phyloP scores from a whole-genome alignment of 2,113 vertebrate species.

The Entomyzon cyanotis region DNA sequence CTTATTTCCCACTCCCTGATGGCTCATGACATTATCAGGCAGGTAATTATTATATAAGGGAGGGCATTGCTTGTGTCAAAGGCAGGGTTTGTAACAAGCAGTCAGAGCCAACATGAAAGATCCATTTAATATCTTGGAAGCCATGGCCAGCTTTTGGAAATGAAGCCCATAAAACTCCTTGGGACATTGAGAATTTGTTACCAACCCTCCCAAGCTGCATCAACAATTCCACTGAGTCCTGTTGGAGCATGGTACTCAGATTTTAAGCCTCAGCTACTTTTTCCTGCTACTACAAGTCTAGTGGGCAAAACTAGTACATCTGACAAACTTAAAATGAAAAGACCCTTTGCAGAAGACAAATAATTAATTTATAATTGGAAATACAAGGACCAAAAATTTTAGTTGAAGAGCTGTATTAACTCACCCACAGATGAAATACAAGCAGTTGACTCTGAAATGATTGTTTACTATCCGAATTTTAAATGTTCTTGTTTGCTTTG shows the following conservation, averaged over 20 bases:
- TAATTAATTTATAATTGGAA: neutral
- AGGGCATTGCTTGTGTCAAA: neutral
- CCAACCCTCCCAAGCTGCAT: neutral
- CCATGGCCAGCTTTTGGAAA: neutral
- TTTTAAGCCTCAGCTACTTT: neutral
- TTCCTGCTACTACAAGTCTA: neutral
- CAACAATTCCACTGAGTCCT: neutral
- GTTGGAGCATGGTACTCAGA: neutral
- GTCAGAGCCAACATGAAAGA: neutral
- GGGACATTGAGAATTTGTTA: neutral
- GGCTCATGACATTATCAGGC: neutral
- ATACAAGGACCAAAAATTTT: neutral
- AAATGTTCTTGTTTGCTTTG: neutral
- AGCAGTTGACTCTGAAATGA: neutral
- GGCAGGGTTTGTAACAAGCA: neutral
- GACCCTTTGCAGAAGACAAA: neutral
- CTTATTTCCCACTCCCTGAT: neutral
- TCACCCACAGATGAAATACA: neutral
- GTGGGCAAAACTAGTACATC: neutral
- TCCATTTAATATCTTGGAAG: neutral
- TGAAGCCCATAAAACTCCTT: neutral
- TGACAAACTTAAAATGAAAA: neutral
- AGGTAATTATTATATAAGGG: neutral
- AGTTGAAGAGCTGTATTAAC: neutral
- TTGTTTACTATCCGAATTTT: neutral